Evolutionary conservation across 2,888 invertebrate species (phyloP).

Genomic region (Xylocampa areola): DNA sequence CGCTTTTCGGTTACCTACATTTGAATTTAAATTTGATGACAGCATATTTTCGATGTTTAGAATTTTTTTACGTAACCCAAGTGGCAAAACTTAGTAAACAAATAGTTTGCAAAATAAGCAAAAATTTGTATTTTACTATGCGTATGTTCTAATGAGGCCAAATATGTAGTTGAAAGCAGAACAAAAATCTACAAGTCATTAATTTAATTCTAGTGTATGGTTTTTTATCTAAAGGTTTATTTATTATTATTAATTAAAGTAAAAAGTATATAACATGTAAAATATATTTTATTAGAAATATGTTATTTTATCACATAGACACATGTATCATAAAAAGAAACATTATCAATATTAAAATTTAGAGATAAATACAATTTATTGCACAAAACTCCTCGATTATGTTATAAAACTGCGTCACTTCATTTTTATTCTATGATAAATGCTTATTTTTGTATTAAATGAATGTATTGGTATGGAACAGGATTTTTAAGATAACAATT

Average conservation of each 20-base stretch:
- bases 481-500: neutral
- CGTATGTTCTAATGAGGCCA: neutral
- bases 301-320: constrained; percentile 56
- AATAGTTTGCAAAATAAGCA: too few species aligned
- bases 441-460: constrained; percentile 3
- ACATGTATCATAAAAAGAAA: constrained; percentile 42
- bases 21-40: constrained; percentile 1
- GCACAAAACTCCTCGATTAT: constrained; percentile 41
- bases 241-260: constrained; percentile 37
- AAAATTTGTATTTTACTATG: too few species aligned
- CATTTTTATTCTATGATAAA: constrained; percentile 7
- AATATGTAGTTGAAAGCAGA: neutral
- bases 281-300: constrained; percentile 61
- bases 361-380: constrained; percentile 47
- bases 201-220: neutral
- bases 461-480: too few species aligned
- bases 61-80: neutral
- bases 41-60: neutral
- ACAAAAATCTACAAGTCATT: neutral
- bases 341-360: constrained; percentile 28
- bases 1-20: constrained; percentile 78
- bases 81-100: too few species aligned
- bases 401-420: constrained; percentile 31
- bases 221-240: too few species aligned
- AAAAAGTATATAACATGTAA: constrained; percentile 53